Evolutionary conservation across 2,797 vertebrate species (phyloP), one percentile per base, ranked within the genome.

Genomic region (Novumbra hubbsi): DNA sequence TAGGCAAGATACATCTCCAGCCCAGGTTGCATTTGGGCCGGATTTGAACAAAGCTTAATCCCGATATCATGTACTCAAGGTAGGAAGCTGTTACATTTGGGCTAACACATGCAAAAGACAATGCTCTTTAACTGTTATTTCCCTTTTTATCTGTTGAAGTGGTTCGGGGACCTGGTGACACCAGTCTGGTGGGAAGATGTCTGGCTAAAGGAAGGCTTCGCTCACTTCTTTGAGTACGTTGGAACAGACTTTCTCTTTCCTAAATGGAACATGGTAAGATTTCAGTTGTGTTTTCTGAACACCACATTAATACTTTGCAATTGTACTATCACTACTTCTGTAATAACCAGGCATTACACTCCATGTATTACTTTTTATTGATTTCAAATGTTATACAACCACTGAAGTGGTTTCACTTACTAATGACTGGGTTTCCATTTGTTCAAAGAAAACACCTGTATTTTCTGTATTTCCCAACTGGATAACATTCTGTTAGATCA

Each of bases 111-210:
- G 48, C 34, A 38, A 7, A 38, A 19, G 49, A n/a, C 19, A 7
- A 15, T 19, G 50, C 19, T 52, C 7, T 27, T 7, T 48, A 41
- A 68, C 67, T 27, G 1, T 17, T 28, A 4, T 73, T 0, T 75
- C 5, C 68, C 45, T 86, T 9, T 64, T 81, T 88, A 68, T 24
- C 9, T 57, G 21, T 12, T 87, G 38, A 85, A 99, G 98, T 99
- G 98, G 98, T 99, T 99, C 78, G 98, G 98, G 52, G 97, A 99
- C 75, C 95, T 99, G 52, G 98, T 99, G 85, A 99, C 97, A 21
- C 98, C 98, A 0, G 94, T 97, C 38, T 99, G 98, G 98, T 99
- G 98, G 98, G 97, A 99, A 87, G 98, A 99, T 45, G 98, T 99
- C 41, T 99, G 98, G 98, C 73, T 99, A 30, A 99, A 99, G 77